Percentiles rank a stretch among this genome's conserved stretches.
Conservation (phyloP, 2,888 invertebrate species). For the Ceratothoa steindachneri region DNA sequence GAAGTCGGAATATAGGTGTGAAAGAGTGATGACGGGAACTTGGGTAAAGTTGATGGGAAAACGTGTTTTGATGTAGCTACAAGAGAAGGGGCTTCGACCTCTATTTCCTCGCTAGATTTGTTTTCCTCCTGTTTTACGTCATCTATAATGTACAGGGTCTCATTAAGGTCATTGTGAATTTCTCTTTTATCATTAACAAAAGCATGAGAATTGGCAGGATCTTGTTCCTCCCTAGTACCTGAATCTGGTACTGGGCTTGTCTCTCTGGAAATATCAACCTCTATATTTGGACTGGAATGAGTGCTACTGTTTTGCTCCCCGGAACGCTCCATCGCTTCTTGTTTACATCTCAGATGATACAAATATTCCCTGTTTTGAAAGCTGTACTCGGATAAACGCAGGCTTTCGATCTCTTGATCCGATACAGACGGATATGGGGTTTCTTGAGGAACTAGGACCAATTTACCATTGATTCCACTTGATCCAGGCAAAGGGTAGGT, state of each 20-base stretch:
- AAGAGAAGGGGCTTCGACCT: neutral
- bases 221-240: neutral
- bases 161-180: neutral
- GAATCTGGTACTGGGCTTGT: constrained; percentile 15
- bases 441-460: constrained; percentile 24
- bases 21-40: neutral
- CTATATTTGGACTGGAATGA: constrained; percentile 35
- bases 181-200: neutral
- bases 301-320: constrained; percentile 20
- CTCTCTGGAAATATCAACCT: constrained; percentile 36
- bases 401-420: constrained; percentile 26
- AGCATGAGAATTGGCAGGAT: neutral
- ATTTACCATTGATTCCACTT: neutral
- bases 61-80: neutral
- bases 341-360: constrained; percentile 7
- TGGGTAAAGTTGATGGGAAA: neutral
- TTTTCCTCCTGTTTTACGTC: neutral
- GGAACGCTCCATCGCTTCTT: constrained; percentile 19
- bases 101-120: neutral
- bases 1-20: neutral
- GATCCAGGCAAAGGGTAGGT: neutral
- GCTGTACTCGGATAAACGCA: constrained; percentile 22
- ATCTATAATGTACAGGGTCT: neutral
- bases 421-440: constrained; percentile 26
- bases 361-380: constrained; percentile 8